Percentiles rank a stretch among this genome's conserved stretches.
Conservation (phyloP, 2,888 invertebrate species). For the Atrina japonica region DNA sequence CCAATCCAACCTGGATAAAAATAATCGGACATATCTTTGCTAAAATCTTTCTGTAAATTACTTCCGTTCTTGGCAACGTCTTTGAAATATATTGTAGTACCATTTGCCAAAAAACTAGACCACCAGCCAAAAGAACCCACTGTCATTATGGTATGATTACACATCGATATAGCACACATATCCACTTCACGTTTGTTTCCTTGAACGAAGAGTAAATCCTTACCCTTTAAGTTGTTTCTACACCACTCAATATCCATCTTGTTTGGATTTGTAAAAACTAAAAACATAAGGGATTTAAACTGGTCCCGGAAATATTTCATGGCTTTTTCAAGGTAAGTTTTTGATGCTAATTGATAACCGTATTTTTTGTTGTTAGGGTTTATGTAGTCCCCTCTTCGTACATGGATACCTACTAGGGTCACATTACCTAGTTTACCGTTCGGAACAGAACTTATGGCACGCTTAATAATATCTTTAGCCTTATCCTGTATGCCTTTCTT, state of each 20-base stretch:
- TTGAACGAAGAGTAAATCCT: slow-evolving; percentile 45
- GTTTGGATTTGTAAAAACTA: slow-evolving; percentile 58
- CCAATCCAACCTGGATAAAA: slow-evolving; percentile 54
- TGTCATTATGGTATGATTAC: slow-evolving; percentile 65
- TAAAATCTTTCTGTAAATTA: slow-evolving; percentile 47
- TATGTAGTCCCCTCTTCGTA: slow-evolving; percentile 56
- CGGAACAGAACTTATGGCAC: background rate
- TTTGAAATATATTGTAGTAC: slow-evolving; percentile 56
- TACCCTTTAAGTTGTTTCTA: slow-evolving; percentile 40
- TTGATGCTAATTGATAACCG: slow-evolving; percentile 52
- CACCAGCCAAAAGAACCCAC: slow-evolving; percentile 68
- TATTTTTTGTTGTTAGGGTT: slow-evolving; percentile 34
- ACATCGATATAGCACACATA: slow-evolving; percentile 56
- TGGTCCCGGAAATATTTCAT: slow-evolving; percentile 48
- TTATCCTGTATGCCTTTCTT: slow-evolving; percentile 22
- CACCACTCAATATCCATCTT: slow-evolving; percentile 48
- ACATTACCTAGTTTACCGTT: slow-evolving; percentile 18
- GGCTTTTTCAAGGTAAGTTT: slow-evolving; percentile 52
- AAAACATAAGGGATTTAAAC: slow-evolving; percentile 48
- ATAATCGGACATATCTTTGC: slow-evolving; percentile 52
- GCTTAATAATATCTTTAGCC: slow-evolving; percentile 24
- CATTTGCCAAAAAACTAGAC: slow-evolving; percentile 58
- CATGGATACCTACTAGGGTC: slow-evolving; percentile 57
- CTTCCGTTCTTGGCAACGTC: slow-evolving; percentile 49
- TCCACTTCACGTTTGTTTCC: slow-evolving; percentile 50